Base-by-base conservation (phyloP, 1,140 invertebrate species). In the Chrysomallon squamiferum region DNA sequence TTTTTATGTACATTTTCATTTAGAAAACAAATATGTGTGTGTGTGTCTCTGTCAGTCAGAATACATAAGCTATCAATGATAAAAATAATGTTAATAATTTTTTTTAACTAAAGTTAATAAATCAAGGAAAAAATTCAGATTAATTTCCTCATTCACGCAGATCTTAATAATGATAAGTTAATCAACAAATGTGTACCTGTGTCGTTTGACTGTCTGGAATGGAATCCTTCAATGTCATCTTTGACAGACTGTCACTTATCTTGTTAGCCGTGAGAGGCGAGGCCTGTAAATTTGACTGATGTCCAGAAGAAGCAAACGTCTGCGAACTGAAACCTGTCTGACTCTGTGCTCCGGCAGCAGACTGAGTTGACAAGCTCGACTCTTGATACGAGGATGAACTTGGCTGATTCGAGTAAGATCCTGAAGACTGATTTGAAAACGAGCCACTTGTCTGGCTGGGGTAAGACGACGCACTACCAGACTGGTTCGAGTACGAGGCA, bases 171-270 rank as follows among this genome's bases (percentile, higher is more conserved):
- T n/a, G n/a, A n/a, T n/a, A n/a, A n/a, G n/a, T n/a, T n/a, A n/a
- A n/a, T n/a, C n/a, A n/a, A n/a, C n/a, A n/a, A n/a, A n/a, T n/a
- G n/a, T n/a, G n/a, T 74, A 78, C 79, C 73, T 81, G 79, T 27
- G 76, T 58, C 13, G 75, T 70, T 52, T 73, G 74, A 49, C 60
- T 70, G 65, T 83, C 81, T 3, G 66, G 11, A 30, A 69, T 35
- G 25, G 62, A 62, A 54, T 83, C 81, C 58, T 83, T 82, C 20
- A 82, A 69, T 29, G 69, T 62, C 74, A 82, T 81, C 66, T 82
- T 83, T 1, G 81, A 79, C 13, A 83, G 62, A 67, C 74, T 77
- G 58, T 83, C 80, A 47, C 73, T 70, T 13, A 83, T 59, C 68
- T 83, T 82, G 52, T 71, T 77, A n/a, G 71, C 69, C 57, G 70